Conservation (phyloP, 1,140 invertebrate genomes). For the Hypothenemus hampei region DNA sequence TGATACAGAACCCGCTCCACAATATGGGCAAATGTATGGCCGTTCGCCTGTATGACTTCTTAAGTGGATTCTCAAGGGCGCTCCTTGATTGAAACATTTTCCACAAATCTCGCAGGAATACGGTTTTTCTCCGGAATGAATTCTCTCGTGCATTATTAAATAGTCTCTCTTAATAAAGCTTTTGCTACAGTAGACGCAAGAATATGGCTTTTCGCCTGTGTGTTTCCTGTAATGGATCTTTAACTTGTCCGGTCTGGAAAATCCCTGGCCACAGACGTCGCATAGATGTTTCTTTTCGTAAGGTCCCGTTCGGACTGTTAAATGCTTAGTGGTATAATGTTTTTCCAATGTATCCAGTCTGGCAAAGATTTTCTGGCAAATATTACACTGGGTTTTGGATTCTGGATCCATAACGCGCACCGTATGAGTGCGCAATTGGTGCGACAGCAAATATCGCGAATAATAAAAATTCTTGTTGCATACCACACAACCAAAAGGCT, state of each 20-base stretch:
- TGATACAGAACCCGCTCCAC: conserved; percentile 35
- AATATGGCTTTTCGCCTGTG: conserved; percentile 49
- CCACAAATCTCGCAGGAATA: conserved; percentile 51
- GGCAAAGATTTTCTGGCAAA: conserved; percentile 48
- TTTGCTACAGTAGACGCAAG: conserved; percentile 51
- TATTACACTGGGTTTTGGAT: conserved; percentile 34
- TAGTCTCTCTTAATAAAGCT: conserved; percentile 52
- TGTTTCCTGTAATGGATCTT: conserved; percentile 58
- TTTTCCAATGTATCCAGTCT: conserved; percentile 47
- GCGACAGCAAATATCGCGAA: conserved; percentile 47
- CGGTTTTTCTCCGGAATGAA: conserved; percentile 53
- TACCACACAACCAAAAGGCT: conserved; percentile 58
- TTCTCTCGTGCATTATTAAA: conserved; percentile 53
- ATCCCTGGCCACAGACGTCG: conserved; percentile 52
- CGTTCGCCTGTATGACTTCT: conserved; percentile 40
- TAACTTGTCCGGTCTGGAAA: conserved; percentile 55
- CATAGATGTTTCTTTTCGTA: conserved; percentile 47
- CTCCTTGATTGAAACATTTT: conserved; percentile 48
- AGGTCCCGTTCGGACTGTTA: conserved; percentile 41
- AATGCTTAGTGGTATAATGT: conserved; percentile 51
- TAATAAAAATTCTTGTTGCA: conserved; percentile 59
- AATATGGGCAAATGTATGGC: conserved; percentile 39
- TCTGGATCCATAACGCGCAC: conserved; percentile 36
- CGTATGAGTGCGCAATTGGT: conserved; percentile 46
- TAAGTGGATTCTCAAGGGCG: conserved; percentile 49